A percentile compares a stretch with the other conserved stretches of the same genome.
phyloP scores from a whole-genome alignment of 2,888 invertebrate species.

The Bimastos eiseni region DNA sequence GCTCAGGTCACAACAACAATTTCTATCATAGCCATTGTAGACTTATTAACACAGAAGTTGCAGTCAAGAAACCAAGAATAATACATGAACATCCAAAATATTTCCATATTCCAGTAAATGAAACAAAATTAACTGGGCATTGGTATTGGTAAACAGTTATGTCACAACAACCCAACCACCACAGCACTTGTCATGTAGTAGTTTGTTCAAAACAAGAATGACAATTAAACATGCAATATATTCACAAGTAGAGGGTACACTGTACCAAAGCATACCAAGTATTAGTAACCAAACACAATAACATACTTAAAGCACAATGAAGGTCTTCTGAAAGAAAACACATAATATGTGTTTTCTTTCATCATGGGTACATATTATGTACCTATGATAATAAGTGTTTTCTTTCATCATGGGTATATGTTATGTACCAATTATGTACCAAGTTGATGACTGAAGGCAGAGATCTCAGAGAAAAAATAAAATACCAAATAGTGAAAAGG shows the following conservation, averaged over 20 bases:
- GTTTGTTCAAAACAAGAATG: background rate
- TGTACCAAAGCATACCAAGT: background rate
- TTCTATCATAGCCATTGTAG: background rate
- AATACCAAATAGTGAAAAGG: background rate
- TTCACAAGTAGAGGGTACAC: background rate
- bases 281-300: background rate
- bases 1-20: background rate
- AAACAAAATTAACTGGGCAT: background rate
- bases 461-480: background rate
- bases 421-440: background rate
- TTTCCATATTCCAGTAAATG: background rate
- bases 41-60: background rate
- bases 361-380: too few relatives aligned
- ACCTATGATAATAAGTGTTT: too few relatives aligned
- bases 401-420: too few relatives aligned
- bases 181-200: background rate
- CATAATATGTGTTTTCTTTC: too few relatives aligned
- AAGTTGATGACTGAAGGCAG: background rate
- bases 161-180: background rate
- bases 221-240: background rate
- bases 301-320: background rate
- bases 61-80: background rate
- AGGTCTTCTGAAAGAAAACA: background rate
- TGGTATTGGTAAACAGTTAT: background rate
- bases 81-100: background rate